These are phyloP conservation scores for Aldrovandia affinis DNA, from an alignment of 2,797 vertebrate genomes.

Conservation along the genomic window DNA sequence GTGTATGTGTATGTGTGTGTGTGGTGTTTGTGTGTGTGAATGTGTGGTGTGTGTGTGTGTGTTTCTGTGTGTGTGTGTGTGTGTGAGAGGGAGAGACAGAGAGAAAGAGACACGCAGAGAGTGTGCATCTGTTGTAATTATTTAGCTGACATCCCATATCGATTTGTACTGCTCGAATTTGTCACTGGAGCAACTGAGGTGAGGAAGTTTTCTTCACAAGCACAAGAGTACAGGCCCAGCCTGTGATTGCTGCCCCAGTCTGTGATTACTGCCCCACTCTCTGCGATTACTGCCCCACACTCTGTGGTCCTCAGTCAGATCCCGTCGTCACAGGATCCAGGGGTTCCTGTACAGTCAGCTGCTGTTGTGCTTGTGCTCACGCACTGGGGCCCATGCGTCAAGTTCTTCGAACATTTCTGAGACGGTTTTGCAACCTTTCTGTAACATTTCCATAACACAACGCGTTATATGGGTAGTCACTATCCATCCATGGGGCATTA, in stretches of 20 bases:
- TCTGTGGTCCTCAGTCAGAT: no score
- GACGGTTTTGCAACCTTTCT: not conserved
- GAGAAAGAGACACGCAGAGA: no score
- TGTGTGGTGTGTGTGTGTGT: no score
- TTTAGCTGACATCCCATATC: not conserved
- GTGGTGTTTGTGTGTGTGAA: no score
- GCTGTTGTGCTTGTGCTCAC: not conserved
- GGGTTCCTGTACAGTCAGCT: not conserved
- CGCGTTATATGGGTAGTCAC: not conserved
- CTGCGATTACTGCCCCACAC: no score
- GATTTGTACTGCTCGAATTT: not conserved
- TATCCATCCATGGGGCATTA: not conserved
- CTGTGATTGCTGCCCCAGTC: no score
- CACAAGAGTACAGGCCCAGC: no score
- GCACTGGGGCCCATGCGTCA: not conserved
- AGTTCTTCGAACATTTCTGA: not conserved
- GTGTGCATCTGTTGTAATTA: slow-evolving; percentile 24
- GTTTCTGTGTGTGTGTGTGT: no score
- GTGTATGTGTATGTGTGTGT: slow-evolving; percentile 10
- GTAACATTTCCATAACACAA: no score
- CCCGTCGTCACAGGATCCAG: not conserved
- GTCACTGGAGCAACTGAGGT: not conserved
- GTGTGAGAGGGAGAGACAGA: no score
- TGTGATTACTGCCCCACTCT: no score
- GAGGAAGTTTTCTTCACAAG: not conserved